phyloP scores from a whole-genome alignment of 2,113 vertebrate species.

The Anoura caudifer region DNA sequence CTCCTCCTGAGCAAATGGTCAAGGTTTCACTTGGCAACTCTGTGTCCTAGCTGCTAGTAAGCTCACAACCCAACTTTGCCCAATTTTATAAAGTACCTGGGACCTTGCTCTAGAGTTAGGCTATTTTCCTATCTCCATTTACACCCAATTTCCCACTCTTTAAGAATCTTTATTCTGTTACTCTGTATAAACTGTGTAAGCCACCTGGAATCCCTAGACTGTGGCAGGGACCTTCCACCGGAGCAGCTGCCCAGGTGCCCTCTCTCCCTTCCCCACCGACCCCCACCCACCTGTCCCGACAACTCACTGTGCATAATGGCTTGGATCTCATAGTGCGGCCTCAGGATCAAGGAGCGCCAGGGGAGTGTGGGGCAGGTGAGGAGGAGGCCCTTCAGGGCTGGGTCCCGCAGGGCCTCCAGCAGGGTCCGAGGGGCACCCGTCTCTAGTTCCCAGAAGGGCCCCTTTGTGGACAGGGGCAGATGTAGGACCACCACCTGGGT shows the following conservation, averaged over 20 bases:
- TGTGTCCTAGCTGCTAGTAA: background rate
- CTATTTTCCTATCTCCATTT: background rate
- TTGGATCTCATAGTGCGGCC: constrained; percentile 84
- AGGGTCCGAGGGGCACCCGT: constrained; percentile 75
- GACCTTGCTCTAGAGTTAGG: background rate
- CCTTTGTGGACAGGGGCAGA: constrained; percentile 71
- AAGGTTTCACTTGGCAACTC: background rate
- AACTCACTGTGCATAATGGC: constrained; percentile 92
- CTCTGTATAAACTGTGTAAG: background rate
- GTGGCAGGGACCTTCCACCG: background rate
- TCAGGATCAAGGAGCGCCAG: constrained; percentile 72
- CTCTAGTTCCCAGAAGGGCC: constrained; percentile 76
- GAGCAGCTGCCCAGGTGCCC: background rate
- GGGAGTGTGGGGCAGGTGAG: constrained; percentile 74
- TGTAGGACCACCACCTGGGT: constrained; percentile 53
- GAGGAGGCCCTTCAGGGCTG: constrained; percentile 28
- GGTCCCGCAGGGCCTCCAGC: constrained; percentile 80
- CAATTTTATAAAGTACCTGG: background rate
- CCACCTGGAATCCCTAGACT: background rate
- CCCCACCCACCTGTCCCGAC: background rate
- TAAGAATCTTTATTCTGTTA: background rate
- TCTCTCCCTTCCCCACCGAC: accelerated
- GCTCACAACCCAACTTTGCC: background rate
- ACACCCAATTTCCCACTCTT: background rate
- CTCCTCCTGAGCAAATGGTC: background rate